Evolutionary conservation across 2,797 vertebrate species (phyloP).

Genomic region (Neomorphus geoffroyi): DNA sequence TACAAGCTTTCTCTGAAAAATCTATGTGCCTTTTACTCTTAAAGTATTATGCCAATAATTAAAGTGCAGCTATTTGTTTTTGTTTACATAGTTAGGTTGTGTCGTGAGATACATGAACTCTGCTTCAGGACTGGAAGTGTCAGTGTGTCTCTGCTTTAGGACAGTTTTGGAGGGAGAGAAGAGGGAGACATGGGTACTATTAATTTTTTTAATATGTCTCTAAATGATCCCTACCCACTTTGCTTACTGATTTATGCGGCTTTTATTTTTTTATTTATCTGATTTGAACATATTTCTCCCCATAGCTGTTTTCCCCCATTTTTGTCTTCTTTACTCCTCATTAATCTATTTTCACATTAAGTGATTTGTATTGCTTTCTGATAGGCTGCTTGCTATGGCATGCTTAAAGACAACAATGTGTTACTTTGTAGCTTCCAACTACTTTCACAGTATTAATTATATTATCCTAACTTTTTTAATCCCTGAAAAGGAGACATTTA

Average conservation of each 20-base stretch:
- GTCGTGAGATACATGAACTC: not conserved
- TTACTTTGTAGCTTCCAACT: not conserved
- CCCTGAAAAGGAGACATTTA: not conserved
- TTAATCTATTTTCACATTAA: not conserved
- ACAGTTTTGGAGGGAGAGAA: not conserved
- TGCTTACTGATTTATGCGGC: not conserved
- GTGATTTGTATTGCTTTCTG: not conserved
- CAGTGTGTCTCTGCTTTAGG: not conserved
- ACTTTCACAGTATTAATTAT: not conserved
- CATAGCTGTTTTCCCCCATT: not conserved
- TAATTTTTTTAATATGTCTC: not conserved
- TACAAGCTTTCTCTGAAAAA: not conserved
- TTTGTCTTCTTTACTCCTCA: not conserved
- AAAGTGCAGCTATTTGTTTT: not conserved
- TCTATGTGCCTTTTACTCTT: not conserved
- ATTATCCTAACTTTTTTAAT: slow-evolving; percentile 9
- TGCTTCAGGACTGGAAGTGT: not conserved
- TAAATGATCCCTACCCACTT: not conserved
- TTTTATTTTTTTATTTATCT: not conserved
- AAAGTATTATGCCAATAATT: not conserved
- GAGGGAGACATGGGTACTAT: not conserved
- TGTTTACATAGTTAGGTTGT: not conserved
- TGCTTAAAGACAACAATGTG: not conserved
- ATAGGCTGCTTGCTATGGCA: not conserved
- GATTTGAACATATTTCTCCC: not conserved